Evolutionary conservation across 2,888 invertebrate species (phyloP).

Genomic region (Chalcosyrphus nemorum): DNA sequence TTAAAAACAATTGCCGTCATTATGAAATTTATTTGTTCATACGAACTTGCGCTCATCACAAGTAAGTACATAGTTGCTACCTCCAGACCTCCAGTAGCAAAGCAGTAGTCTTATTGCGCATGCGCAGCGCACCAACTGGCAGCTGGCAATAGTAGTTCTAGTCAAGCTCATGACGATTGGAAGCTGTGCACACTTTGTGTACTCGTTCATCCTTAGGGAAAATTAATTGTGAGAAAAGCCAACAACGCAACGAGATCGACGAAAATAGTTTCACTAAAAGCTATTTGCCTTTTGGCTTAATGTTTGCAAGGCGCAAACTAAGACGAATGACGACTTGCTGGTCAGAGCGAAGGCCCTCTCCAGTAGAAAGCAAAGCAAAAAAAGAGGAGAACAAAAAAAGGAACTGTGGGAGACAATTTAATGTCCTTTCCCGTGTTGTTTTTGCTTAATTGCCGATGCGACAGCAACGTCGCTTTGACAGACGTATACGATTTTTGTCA

Average conservation of each 20-base stretch:
- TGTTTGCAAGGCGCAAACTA: slow-evolving; percentile 66
- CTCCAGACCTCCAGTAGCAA: slow-evolving; percentile 27
- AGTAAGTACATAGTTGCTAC: background rate
- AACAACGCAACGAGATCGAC: slow-evolving; percentile 63
- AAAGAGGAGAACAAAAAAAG: slow-evolving; percentile 37
- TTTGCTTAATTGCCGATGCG: slow-evolving; percentile 73
- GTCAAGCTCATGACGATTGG: slow-evolving; percentile 1
- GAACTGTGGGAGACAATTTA: slow-evolving; percentile 76
- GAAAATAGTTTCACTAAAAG: slow-evolving; percentile 67
- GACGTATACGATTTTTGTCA: slow-evolving; percentile 70
- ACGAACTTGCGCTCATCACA: background rate
- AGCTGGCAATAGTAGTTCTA: background rate
- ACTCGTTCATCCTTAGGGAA: slow-evolving; percentile 3
- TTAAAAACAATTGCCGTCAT: slow-evolving; percentile 28
- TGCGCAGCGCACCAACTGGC: no score
- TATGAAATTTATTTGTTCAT: slow-evolving; percentile 7
- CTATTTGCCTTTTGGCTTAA: slow-evolving; percentile 56
- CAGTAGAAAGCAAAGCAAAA: slow-evolving; percentile 43
- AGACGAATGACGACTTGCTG: slow-evolving; percentile 31
- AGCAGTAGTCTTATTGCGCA: slow-evolving; percentile 25
- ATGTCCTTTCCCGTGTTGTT: slow-evolving; percentile 75
- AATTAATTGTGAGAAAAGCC: slow-evolving; percentile 65
- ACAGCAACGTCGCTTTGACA: slow-evolving; percentile 70
- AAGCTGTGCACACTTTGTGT: background rate
- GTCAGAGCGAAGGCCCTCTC: slow-evolving; percentile 36